These are phyloP conservation scores for Apis dorsata DNA, from an alignment of 1,140 invertebrate species.

Conservation along the genomic window DNA sequence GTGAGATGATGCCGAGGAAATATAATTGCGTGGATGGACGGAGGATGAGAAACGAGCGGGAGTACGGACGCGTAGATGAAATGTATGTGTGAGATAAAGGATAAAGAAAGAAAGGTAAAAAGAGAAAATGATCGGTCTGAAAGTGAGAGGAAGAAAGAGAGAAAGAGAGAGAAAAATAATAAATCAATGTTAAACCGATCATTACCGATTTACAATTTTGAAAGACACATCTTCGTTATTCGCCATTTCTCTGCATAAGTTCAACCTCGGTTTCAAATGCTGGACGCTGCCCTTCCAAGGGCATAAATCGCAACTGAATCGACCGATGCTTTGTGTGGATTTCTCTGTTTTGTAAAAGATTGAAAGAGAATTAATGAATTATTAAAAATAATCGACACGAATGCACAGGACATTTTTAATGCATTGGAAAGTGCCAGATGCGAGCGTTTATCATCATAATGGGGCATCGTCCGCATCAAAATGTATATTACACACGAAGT, in stretches of 20 bases:
- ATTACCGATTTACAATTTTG: constrained; percentile 67
- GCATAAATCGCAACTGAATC: constrained; percentile 28
- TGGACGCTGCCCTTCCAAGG: constrained; percentile 32
- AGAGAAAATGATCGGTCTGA: constrained; percentile 38
- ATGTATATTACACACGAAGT: constrained; percentile 64
- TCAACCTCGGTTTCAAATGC: constrained; percentile 64
- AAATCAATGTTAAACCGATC: constrained; percentile 73
- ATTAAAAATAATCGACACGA: not conserved
- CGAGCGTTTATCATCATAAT: constrained; percentile 17
- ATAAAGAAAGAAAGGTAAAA: constrained; percentile 33
- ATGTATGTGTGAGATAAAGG: constrained; percentile 10
- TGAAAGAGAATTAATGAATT: not conserved
- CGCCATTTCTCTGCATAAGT: constrained; percentile 67
- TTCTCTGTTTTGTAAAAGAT: not conserved
- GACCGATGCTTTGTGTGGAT: not conserved
- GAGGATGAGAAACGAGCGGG: constrained; percentile 24
- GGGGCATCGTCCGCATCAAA: constrained; percentile 51
- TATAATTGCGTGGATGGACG: constrained; percentile 30
- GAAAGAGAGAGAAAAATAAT: constrained; percentile 60
- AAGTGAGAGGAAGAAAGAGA: constrained; percentile 12
- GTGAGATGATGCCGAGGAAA: constrained; percentile 75
- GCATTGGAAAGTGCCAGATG: constrained; percentile 19
- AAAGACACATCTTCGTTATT: constrained; percentile 67
- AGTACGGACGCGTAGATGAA: constrained; percentile 32
- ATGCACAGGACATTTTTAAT: constrained; percentile 15